Base-by-base conservation (phyloP, 2,888 invertebrate genomes). In the Sminthurides aquaticus region DNA sequence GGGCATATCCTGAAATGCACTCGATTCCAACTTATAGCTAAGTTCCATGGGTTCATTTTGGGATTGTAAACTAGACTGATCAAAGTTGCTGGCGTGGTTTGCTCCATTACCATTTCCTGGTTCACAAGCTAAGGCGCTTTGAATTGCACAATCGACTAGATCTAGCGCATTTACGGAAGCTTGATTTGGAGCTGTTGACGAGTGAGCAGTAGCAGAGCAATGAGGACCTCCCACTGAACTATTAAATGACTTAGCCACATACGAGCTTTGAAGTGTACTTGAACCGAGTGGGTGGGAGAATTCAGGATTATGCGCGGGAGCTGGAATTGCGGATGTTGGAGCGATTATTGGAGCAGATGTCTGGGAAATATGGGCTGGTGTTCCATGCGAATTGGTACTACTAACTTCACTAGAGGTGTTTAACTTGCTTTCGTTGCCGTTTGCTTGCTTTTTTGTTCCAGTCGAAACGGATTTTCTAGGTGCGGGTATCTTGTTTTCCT, bases 1-100 rank as follows among this genome's bases (percentile, higher is more conserved):
- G 1, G 74, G 74, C 71, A 74, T 71, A n/a, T 74, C 74, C 56
- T 74, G 74, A 52, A 71, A 71, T 11, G 62, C 67, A 52, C 58
- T 69, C 3, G 69, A 34, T 25, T 65, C 64, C 11, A 65, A 60
- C 61, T 74, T 74, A 64, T 74, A 74, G 54, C 72, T 72, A 34
- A 74, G 64, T 56, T 74, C 74, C 72, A 74, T 72, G 1, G 72
- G 74, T 56, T 74, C 71, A 67, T 57, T 72, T 57, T 72, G 74
- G 15, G 69, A 68, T 24, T 64, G 68, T 15, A 57, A 26, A 43
- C 55, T 57, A 15, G 58, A 43, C 20, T 43, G 49, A 49, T 49
- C 58, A 24, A 60, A 62, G 24, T 57, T 58, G 27, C 34, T 52
- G 49, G 34, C 24, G 22, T 15, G 43, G 27, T 22, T 5, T 2